Base-by-base conservation (phyloP, 1,140 invertebrate genomes). In the Zaprionus tsacasi region DNA sequence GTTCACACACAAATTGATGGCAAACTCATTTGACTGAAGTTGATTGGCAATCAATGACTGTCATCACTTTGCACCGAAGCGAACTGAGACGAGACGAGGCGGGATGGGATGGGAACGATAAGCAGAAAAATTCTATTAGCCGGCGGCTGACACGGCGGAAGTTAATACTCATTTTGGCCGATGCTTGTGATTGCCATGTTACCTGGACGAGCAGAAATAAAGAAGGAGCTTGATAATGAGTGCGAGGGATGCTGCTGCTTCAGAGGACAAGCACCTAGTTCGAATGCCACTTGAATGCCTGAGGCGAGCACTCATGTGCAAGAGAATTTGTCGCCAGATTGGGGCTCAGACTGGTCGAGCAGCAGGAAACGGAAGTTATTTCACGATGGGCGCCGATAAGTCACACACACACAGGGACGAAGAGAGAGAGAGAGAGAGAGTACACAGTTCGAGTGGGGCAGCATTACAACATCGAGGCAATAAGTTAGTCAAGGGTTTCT, bases 71-170 rank as follows among this genome's bases (percentile, higher is more conserved):
- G 45, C 48, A 68, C 13, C 30, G 48, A 54, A 38, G 21, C 35
- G 57, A 43, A 54, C 66, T 30, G 11, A 25, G 27, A 30, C 27
- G 27, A 52, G 71, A 60, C 33, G 35, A 12, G 5, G 43, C 63
- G n/a, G n/a, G n/a, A n/a, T n/a, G n/a, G n/a, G 21, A 21, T 2
- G 21, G 21, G 21, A 21, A 70, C 60, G 58, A 82, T 81, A 78
- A 82, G 78, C 74, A 82, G 61, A 83, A 83, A 83, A 89, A 88
- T 88, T 87, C 80, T 87, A 87, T 89, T 87, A 87, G 68, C 77
- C 63, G 15, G 48, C 58, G 76, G 35, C 77, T 65, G 65, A 48
- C 56, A 70, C 36, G 55, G 54, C 64, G 74, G 79, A 82, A 87
- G 76, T 67, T 76, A 79, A 82, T 82, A 82, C 70, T 69, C 69